Evolutionary conservation across 2,888 invertebrate genomes (phyloP).

Genomic region (Coenonympha glycerion): DNA sequence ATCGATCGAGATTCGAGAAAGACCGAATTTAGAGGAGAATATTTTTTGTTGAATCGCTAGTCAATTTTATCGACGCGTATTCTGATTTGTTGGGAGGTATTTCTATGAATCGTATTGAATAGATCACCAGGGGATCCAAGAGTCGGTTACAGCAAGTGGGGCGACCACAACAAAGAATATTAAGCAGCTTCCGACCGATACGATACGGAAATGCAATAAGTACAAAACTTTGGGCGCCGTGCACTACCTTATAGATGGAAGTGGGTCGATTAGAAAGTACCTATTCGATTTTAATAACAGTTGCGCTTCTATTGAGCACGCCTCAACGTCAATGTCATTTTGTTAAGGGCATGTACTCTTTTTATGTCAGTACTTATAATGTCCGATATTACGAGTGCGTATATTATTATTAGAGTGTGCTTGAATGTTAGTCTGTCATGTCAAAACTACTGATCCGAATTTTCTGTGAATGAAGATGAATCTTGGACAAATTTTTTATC

Average conservation of each 20-base stretch:
- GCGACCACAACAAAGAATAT: conserved; percentile 48
- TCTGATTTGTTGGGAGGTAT: not conserved
- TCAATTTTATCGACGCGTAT: not conserved
- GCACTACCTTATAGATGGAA: conserved; percentile 35
- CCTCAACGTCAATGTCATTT: not conserved
- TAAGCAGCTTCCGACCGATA: conserved; percentile 45
- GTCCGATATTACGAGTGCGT: no score
- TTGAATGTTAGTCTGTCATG: no score
- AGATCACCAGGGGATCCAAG: conserved; percentile 17
- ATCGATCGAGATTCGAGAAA: no score
- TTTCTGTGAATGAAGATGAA: no score
- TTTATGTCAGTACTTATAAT: no score
- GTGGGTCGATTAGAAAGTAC: conserved; percentile 44
- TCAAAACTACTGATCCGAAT: no score
- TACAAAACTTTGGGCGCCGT: conserved; percentile 44
- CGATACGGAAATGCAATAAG: conserved; percentile 41
- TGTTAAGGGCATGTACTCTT: conserved; percentile 1
- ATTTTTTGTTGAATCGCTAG: not conserved
- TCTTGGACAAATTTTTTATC: no score
- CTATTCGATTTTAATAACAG: conserved; percentile 25
- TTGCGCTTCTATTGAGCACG: conserved; percentile 15
- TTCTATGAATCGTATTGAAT: conserved; percentile 18
- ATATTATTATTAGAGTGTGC: no score
- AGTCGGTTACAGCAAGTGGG: conserved; percentile 38
- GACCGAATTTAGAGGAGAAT: no score